Evolutionary conservation across 2,888 invertebrate species (phyloP), one percentile per base, ranked within the genome.

Genomic region (Heliconius aoede): DNA sequence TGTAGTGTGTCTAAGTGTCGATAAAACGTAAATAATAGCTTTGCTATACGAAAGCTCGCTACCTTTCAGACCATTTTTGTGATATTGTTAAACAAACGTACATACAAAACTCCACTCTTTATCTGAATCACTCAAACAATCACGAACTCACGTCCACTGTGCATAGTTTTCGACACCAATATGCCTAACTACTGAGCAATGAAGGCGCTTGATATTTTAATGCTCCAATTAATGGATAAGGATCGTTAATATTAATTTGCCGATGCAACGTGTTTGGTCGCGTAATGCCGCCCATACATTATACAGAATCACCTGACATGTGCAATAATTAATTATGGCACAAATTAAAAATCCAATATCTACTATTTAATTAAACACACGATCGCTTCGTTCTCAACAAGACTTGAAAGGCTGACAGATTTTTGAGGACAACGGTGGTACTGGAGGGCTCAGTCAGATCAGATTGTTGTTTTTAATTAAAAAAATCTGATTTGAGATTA

Each of bases 181-280:
- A n/a, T n/a, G n/a, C n/a, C n/a, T n/a, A n/a, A n/a, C 73, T 58
- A 71, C 80, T 76, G 76, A 73, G 80, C 78, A 82, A 80, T 80
- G 81, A 83, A 82, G 81, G 80, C 69, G 76, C 77, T 30, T 77
- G 80, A 80, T 82, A 80, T 81, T 83, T 83, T 83, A 87, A 87
- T 85, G 82, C 84, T 81, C 83, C 85, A 86, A 88, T 87, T 84
- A 87, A 86, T 85, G 84, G 83, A 84, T 85, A 85, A 84, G 80
- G 81, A 82, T 84, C 87, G 83, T 85, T 86, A 83, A 79, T 83
- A 81, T 85, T 84, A 82, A 85, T 84, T 84, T 80, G 81, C 76
- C 76, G 80, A 79, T 81, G 81, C 82, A 83, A 84, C 83, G 81
- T 79, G 81, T 78, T 80, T 79, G 75, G 78, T 79, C 77, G 80